Evolutionary conservation across 1,140 invertebrate species (phyloP), one percentile per base, ranked within the genome.

Genomic region (Meloidogyne exigua): DNA sequence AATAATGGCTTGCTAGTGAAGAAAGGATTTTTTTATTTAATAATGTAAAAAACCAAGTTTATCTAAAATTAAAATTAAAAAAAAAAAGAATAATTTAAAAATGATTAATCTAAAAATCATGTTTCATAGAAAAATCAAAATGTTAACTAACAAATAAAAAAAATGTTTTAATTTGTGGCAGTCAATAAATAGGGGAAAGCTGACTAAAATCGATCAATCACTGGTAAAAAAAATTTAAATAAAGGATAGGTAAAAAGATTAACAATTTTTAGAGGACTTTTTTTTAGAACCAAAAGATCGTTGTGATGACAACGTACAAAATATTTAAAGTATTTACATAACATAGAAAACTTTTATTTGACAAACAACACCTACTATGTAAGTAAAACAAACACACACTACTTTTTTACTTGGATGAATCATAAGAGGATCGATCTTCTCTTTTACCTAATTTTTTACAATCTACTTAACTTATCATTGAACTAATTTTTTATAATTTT

Each of bases 141-240:
- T n/a, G 49, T 57, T 44, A 44, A 44, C 42, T 7, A 15, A 44
- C 18, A 2, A 18, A 57, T n/a, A 21, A n/a, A n/a, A 57, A 57
- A 57, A 49, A 32, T 32, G 15, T 49, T 57, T n/a, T 9, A 57
- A 57, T 7, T 57, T n/a, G n/a, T n/a, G 49, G 7, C 49, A 57
- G 49, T n/a, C 49, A n/a, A 57, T 57, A 57, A 57, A 57, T 9
- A n/a, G 18, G 18, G 7, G n/a, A 57, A 57, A 57, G 5, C 49
- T 57, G 49, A 57, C 49, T 57, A 57, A 57, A 57, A 57, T 57
- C 49, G n/a, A 57, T 57, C 49, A 57, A 57, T 57, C 49, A 57
- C 7, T 57, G 18, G 49, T 57, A 57, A 9, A n/a, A 57, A 57
- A n/a, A n/a, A n/a, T n/a, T n/a, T n/a, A n/a, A 57, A 57, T n/a